Percentiles rank a stretch among this genome's conserved stretches.
Evolutionary conservation across 2,888 invertebrate species (phyloP).

Genomic region (Halictus quadricinctus): DNA sequence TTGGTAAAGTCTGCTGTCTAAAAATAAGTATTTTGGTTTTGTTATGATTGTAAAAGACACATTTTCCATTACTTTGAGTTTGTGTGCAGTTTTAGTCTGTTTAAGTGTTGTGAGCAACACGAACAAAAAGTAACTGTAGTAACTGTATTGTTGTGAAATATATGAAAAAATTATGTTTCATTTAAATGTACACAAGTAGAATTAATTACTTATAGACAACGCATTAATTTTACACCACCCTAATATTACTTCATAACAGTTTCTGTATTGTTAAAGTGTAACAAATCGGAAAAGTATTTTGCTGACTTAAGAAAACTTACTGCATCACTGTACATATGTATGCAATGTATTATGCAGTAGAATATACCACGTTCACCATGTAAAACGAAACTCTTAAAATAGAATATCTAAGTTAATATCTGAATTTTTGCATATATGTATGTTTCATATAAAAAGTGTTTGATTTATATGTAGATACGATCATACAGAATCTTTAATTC

Average conservation of each 20-base stretch:
- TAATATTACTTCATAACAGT: slow-evolving; percentile 11
- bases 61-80: slow-evolving; percentile 7
- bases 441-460: slow-evolving; percentile 20
- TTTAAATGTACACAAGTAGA: slow-evolving; percentile 16
- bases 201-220: background rate
- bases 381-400: slow-evolving; percentile 17
- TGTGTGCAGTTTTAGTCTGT: background rate
- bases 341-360: slow-evolving; percentile 20
- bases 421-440: background rate
- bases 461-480: background rate
- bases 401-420: slow-evolving; percentile 8
- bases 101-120: slow-evolving; percentile 23
- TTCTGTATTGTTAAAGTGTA: too few relatives aligned
- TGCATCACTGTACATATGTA: slow-evolving; percentile 35
- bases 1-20: too few relatives aligned
- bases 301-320: slow-evolving; percentile 9
- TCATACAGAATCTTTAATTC: background rate
- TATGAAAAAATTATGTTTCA: slow-evolving; percentile 15
- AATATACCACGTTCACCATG: background rate
- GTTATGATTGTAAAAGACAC: slow-evolving; percentile 9
- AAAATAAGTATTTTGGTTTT: background rate
- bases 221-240: slow-evolving; percentile 48
- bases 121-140: background rate
- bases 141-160: background rate
- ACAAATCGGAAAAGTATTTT: background rate